These are phyloP conservation scores for Sciaenops ocellatus DNA, from an alignment of 2,797 vertebrate species.

Conservation along the genomic window DNA sequence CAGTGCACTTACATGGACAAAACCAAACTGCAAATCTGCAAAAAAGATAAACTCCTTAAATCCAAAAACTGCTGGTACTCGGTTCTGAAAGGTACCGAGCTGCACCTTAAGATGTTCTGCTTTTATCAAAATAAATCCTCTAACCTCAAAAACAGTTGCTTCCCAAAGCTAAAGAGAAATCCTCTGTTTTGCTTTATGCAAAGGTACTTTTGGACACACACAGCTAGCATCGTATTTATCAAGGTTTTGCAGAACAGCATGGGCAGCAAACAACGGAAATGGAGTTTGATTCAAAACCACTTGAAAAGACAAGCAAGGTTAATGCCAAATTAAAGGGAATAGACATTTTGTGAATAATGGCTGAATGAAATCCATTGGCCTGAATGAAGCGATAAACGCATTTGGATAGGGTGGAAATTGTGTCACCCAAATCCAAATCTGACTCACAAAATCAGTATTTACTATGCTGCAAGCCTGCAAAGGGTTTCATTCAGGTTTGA, in stretches of 20 bases:
- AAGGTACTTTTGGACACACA: neutral
- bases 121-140: slow-evolving; percentile 20
- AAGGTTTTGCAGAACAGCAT: neutral
- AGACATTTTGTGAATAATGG: neutral
- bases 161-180: slow-evolving; percentile 4
- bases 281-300: neutral
- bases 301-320: slow-evolving; percentile 1
- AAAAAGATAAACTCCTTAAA: slow-evolving; percentile 8
- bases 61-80: neutral
- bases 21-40: neutral
- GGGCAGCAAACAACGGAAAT: neutral
- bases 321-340: neutral
- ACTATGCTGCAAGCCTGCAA: neutral
- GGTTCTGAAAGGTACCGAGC: neutral
- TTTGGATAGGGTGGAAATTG: neutral
- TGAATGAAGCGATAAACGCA: slow-evolving; percentile 1
- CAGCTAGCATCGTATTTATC: neutral
- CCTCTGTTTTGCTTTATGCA: slow-evolving; percentile 5
- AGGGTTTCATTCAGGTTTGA: neutral
- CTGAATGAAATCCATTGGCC: neutral
- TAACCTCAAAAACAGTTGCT: neutral
- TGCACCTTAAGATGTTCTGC: neutral
- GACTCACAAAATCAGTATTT: neutral
- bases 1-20: neutral
- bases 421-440: neutral